Percentiles rank a stretch among this genome's conserved stretches.
These are phyloP conservation scores for Drosophila mercatorum DNA, from an alignment of 2,888 invertebrate genomes.

Conservation along the genomic window DNA sequence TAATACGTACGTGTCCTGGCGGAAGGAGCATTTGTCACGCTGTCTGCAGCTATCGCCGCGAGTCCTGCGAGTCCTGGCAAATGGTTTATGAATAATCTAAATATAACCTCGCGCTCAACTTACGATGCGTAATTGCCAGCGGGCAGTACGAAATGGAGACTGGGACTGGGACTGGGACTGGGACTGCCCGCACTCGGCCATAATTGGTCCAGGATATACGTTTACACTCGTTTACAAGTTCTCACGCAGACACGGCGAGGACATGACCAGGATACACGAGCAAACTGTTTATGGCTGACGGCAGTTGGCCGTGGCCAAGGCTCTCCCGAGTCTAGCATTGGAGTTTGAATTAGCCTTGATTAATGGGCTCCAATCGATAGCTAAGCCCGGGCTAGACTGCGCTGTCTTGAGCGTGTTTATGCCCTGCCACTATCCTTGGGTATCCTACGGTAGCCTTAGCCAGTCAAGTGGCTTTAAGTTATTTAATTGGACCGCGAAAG, in stretches of 20 bases:
- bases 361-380: constrained; percentile 9
- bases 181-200: not conserved
- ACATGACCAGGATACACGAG: constrained; percentile 11
- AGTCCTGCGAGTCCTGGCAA: not conserved
- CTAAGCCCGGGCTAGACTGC: not conserved
- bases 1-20: constrained; percentile 30
- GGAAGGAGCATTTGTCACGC: constrained; percentile 15
- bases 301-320: not conserved
- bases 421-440: not conserved
- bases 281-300: constrained; percentile 5
- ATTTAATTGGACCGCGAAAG: constrained; percentile 20
- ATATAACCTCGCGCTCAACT: constrained; percentile 7
- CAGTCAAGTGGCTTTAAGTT: constrained; percentile 4
- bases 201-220: not conserved
- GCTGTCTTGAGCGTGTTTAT: not conserved
- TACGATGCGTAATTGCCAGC: constrained; percentile 6
- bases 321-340: not conserved
- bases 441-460: not conserved
- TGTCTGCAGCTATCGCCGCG: constrained; percentile 2
- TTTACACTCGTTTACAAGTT: not conserved
- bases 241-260: not conserved
- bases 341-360: not conserved
- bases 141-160: not conserved
- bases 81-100: constrained; percentile 21
- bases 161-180: no score